Conservation (phyloP, 2,113 vertebrate species). For the Hypomesus transpacificus region DNA sequence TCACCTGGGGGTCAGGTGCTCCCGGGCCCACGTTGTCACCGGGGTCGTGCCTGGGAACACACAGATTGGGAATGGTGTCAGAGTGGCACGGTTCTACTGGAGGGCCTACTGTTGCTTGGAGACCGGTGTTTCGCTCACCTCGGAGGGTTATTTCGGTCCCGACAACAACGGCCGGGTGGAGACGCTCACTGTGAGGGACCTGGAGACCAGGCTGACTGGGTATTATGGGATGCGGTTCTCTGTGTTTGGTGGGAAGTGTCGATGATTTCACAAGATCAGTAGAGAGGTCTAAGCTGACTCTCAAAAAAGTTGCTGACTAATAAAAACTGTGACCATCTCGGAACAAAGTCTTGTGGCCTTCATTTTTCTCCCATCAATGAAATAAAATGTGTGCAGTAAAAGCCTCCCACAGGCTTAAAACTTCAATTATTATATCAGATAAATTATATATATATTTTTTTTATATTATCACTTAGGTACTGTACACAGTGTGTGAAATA, state of each 20-base stretch:
- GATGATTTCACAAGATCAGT: neutral
- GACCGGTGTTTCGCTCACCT: neutral
- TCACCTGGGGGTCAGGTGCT: neutral
- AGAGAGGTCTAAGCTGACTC: no score
- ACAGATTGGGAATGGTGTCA: slow-evolving; percentile 17
- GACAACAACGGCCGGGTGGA: slow-evolving; percentile 21
- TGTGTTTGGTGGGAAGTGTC: neutral
- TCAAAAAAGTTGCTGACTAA: no score
- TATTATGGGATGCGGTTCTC: neutral
- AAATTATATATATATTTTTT: no score
- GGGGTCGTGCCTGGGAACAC: slow-evolving; percentile 29
- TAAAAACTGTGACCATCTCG: no score
- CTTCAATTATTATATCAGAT: no score
- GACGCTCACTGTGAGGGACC: neutral
- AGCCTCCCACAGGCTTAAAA: no score
- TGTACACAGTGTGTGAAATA: no score
- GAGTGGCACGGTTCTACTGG: slow-evolving; percentile 34
- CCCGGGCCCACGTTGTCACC: slow-evolving; percentile 24
- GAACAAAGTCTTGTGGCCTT: no score
- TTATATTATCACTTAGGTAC: no score
- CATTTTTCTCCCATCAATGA: no score
- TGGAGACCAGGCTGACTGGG: neutral
- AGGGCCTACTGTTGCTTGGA: slow-evolving; percentile 31
- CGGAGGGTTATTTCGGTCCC: slow-evolving; percentile 23
- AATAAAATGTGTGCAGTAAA: no score